Evolutionary conservation across 2,888 invertebrate genomes (phyloP), one percentile per base, ranked within the genome.

Genomic region (Patella ulyssiponensis): DNA sequence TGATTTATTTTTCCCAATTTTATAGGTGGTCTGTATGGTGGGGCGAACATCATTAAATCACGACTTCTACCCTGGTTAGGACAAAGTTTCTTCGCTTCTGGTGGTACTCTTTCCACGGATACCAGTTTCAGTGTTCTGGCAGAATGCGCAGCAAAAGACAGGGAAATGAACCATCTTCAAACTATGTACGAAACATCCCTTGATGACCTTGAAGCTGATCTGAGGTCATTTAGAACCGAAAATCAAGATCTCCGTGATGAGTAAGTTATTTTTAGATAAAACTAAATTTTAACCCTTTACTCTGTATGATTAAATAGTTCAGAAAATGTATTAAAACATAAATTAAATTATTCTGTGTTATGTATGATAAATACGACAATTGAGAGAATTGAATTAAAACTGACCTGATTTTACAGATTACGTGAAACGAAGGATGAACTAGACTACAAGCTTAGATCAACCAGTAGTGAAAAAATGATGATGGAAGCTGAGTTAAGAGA

Each of bases 391-490:
- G 72, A 74, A 77, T 79, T 20, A 20, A 51, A 44, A 12, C 20
- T 12, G 3, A n/a, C 4, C 23, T 64, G 23, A 20, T n/a, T 75
- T 77, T 81, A 77, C 84, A 91, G 91, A 82, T 85, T 91, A 72
- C 83, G 87, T 71, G 89, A 89, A 75, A 86, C 91, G 52, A 88
- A 89, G 73, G 86, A 87, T 74, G 90, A 90, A 81, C 84, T 91
- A 77, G 88, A 88, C 81, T 83, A 86, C 75, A 88, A 86, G 75
- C 80, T 88, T 76, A 83, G 89, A 54, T 82, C 84, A 44, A 87
- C 91, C 4, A 86, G 87, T 70, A 91, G 89, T 81, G 90, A 89
- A 71, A 91, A 91, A 84, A 91, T 91, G 86, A 88, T 91, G 75
- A 85, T 86, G 20, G 91, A 91, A 73, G 83, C 88, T 76, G 91